Base-by-base conservation (phyloP, 2,888 invertebrate genomes). In the Malthinus flaveolus region DNA sequence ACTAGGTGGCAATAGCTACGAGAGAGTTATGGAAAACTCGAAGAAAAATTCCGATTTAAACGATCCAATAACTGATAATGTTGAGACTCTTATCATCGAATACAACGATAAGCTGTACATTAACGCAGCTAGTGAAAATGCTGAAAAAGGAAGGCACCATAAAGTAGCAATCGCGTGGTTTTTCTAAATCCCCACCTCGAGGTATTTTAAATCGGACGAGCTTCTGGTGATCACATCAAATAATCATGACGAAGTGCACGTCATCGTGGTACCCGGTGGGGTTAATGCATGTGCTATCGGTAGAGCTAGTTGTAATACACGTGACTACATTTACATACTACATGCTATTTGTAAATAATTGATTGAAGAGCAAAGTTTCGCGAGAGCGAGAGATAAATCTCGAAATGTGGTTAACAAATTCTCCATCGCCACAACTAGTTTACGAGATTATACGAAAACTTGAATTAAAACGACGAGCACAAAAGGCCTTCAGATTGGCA, bases 221-320 rank as follows among this genome's bases (percentile, higher is more conserved):
- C 57, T 53, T 34, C 50, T 53, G 31, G 48, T 49, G 49, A 50
- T 59, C 59, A 58, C 55, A 58, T 47, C 36, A 47, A 62, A 34
- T 50, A 49, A 33, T 56, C 59, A 51, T 53, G 62, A 60, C 62
- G 48, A 15, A 6, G 32, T 35, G 10, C 46, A 60, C 62, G 62
- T 62, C 56, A 60, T 32, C 35, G 36, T 23, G 23, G 23, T 23
- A 23, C 23, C 23, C 35, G 49, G 13, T 33, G 50, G 37, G 46
- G 59, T 55, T 55, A 55, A 59, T 48, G 59, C 59, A 59, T 48
- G 49, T 46, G 12, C 13, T 37, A 48, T 44, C 49, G 47, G 39
- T 39, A 53, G 37, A 51, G 47, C 11, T 23, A 42, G 46, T 56
- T 46, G 39, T 36, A n/a, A 9, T 7, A 15, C 60, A 56, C 59